phyloP scores from a whole-genome alignment of 2,113 vertebrate genomes.

The Channa argus region DNA sequence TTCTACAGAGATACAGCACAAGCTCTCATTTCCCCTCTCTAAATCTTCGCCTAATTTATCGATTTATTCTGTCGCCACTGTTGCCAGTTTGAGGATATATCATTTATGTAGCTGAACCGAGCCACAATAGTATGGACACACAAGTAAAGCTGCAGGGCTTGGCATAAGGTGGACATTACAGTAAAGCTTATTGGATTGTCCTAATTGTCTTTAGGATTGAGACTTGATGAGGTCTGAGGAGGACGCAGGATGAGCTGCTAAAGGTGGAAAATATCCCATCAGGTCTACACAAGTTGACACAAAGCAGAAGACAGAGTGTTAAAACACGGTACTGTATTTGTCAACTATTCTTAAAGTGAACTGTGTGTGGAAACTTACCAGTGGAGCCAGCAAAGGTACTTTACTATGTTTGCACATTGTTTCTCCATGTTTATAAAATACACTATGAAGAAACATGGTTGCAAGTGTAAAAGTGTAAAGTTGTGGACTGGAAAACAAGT shows the following conservation, averaged over 20 bases:
- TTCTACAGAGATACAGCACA: constrained; percentile 27
- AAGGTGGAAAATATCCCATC: constrained; percentile 63
- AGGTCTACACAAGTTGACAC: constrained; percentile 39
- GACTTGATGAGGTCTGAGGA: constrained; percentile 71
- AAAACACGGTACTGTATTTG: neutral
- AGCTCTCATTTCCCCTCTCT: constrained; percentile 68
- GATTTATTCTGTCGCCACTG: constrained; percentile 47
- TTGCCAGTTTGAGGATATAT: constrained; percentile 42
- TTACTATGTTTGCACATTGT: neutral
- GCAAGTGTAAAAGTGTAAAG: too few relatives aligned
- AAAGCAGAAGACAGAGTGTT: neutral
- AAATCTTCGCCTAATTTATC: constrained; percentile 72
- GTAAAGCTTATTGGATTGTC: constrained; percentile 80
- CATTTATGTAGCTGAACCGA: constrained; percentile 52
- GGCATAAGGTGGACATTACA: constrained; percentile 68
- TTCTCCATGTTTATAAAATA: neutral
- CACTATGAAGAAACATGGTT: too few relatives aligned
- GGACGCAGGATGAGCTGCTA: constrained; percentile 60
- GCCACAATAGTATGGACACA: constrained; percentile 43
- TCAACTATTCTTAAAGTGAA: constrained; percentile 11
- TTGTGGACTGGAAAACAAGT: too few relatives aligned
- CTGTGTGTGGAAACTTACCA: constrained; percentile 9
- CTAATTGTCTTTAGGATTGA: constrained; percentile 82
- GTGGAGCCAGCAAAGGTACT: neutral
- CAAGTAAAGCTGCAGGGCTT: constrained; percentile 47